A percentile compares a stretch with the other conserved stretches of the same genome.
phyloP scores from a whole-genome alignment of 2,797 vertebrate species.

The Poecilia picta region DNA sequence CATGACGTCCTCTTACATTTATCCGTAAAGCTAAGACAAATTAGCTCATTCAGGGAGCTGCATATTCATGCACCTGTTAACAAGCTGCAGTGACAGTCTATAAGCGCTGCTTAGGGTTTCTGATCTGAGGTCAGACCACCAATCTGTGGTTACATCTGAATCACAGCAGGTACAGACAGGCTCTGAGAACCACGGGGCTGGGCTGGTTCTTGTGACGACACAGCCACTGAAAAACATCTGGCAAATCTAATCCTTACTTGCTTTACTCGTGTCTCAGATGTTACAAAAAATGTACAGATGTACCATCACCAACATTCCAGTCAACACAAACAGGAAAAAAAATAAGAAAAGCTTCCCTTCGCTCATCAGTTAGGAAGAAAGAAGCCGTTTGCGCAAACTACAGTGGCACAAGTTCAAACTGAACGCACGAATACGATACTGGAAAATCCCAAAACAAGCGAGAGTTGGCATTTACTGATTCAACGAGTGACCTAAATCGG shows the following conservation, averaged over 20 bases:
- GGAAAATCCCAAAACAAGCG: background rate
- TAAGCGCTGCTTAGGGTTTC: background rate
- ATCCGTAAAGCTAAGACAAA: slow-evolving; percentile 11
- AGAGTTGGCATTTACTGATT: background rate
- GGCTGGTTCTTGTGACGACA: slow-evolving; percentile 28
- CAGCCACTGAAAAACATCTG: slow-evolving; percentile 20
- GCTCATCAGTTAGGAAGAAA: background rate
- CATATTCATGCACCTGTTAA: slow-evolving; percentile 27
- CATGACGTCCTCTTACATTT: slow-evolving; percentile 10
- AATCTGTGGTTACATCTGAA: slow-evolving; percentile 46
- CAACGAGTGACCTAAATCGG: background rate
- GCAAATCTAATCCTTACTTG: slow-evolving; percentile 51
- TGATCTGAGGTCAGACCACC: slow-evolving; percentile 37
- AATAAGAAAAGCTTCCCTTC: background rate
- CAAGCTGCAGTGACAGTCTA: slow-evolving; percentile 12
- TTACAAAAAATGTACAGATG: slow-evolving; percentile 2
- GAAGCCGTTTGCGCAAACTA: background rate
- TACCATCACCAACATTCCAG: background rate
- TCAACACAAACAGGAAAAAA: background rate
- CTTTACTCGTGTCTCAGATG: slow-evolving; percentile 1
- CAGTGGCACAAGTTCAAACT: background rate
- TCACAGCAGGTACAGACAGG: slow-evolving; percentile 46
- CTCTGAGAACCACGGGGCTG: slow-evolving; percentile 19
- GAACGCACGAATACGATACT: background rate
- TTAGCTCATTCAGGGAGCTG: slow-evolving; percentile 1